Percentiles rank a stretch among this genome's conserved stretches.
Conservation (phyloP, 2,113 vertebrate species). For the Hyaena hyaena region DNA sequence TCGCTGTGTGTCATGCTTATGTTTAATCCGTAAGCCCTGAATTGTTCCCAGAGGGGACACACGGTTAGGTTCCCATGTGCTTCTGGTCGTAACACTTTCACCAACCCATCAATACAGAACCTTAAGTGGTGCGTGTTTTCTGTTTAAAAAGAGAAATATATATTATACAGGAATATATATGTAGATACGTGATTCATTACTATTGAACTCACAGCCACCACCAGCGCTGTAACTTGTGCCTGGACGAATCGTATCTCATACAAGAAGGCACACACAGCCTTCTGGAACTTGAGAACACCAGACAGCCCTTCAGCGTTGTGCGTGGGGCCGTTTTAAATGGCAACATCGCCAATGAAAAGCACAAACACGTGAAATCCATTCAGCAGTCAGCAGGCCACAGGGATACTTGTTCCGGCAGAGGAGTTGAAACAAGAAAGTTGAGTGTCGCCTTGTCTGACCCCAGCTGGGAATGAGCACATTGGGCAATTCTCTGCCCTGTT, state of each 20-base stretch:
- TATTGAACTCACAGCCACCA: not conserved
- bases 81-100: not conserved
- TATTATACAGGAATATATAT: too few relatives aligned
- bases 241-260: not conserved
- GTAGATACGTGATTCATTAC: too few relatives aligned
- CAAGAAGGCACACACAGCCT: not conserved
- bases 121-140: too few relatives aligned
- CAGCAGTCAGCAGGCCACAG: not conserved
- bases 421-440: too few relatives aligned
- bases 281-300: too few relatives aligned
- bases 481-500: not conserved
- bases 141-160: too few relatives aligned
- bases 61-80: not conserved
- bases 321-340: not conserved
- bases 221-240: not conserved
- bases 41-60: not conserved
- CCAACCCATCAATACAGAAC: not conserved
- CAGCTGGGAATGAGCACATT: not conserved
- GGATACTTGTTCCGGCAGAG: not conserved
- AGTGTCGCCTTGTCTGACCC: not conserved
- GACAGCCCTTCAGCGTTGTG: accelerated
- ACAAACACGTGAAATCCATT: not conserved
- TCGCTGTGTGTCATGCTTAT: not conserved
- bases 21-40: not conserved
- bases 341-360: not conserved